Percentiles rank a stretch among this genome's conserved stretches.
These are phyloP conservation scores for Papilio protenor DNA, from an alignment of 2,888 invertebrate genomes.

Conservation along the genomic window DNA sequence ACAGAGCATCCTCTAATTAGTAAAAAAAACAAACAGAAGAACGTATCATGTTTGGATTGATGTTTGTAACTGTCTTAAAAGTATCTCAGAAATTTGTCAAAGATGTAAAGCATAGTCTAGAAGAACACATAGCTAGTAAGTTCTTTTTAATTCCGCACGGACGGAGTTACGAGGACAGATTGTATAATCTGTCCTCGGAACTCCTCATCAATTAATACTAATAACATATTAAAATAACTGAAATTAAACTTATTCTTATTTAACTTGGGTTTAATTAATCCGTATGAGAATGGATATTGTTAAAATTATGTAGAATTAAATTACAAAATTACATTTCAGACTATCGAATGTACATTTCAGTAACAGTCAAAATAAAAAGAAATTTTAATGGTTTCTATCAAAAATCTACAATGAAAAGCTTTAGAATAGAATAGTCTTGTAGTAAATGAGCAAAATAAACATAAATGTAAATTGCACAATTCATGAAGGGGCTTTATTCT, in stretches of 20 bases:
- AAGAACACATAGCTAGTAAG: no score
- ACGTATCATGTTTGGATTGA: not conserved
- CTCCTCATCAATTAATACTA: no score
- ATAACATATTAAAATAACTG: no score
- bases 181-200: no score
- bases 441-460: slow-evolving; percentile 16
- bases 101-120: no score
- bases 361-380: not conserved
- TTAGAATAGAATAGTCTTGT: not conserved
- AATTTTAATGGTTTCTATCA: not conserved
- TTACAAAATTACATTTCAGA: not conserved
- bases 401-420: not conserved
- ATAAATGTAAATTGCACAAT: slow-evolving; percentile 35
- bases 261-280: not conserved
- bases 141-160: no score
- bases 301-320: not conserved
- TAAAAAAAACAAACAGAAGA: not conserved
- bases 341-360: not conserved
- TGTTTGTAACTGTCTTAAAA: not conserved
- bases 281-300: not conserved
- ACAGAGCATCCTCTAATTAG: not conserved
- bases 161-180: no score
- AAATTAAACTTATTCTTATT: no score
- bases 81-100: not conserved
- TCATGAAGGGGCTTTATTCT: slow-evolving; percentile 8